Conservation (phyloP, 1,140 invertebrate genomes). For the Lasioglossum baleicum region DNA sequence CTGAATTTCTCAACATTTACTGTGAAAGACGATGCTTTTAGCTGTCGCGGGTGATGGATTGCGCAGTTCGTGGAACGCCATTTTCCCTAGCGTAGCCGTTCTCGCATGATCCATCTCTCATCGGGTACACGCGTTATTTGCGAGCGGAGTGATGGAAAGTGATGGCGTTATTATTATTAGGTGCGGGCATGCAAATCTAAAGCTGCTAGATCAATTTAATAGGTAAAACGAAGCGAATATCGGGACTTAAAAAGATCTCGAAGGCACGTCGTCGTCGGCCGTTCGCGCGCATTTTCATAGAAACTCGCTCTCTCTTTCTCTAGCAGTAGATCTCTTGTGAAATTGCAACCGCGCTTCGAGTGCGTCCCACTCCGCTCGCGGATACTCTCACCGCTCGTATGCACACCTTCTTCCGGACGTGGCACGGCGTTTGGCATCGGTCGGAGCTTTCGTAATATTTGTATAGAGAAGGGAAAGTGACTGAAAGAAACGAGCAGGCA, state of each 20-base stretch:
- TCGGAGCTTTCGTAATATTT: constrained; percentile 36
- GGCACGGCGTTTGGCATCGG: constrained; percentile 11
- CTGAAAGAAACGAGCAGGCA: constrained; percentile 24
- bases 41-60: constrained; percentile 1
- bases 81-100: background rate
- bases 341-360: background rate
- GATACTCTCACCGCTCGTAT: background rate
- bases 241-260: background rate
- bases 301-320: constrained; percentile 13
- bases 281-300: constrained; percentile 30
- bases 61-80: background rate
- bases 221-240: background rate
- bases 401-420: constrained; percentile 15
- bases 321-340: background rate
- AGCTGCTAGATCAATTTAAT: background rate
- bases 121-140: background rate
- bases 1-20: background rate
- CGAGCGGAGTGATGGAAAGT: background rate
- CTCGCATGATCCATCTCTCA: background rate
- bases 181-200: background rate
- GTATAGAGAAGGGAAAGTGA: constrained; percentile 37
- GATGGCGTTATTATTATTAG: constrained; percentile 4
- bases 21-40: background rate
- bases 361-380: background rate
- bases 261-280: background rate